Evolutionary conservation across 1,140 invertebrate genomes (phyloP), one percentile per base, ranked within the genome.

Genomic region (Apis florea): DNA sequence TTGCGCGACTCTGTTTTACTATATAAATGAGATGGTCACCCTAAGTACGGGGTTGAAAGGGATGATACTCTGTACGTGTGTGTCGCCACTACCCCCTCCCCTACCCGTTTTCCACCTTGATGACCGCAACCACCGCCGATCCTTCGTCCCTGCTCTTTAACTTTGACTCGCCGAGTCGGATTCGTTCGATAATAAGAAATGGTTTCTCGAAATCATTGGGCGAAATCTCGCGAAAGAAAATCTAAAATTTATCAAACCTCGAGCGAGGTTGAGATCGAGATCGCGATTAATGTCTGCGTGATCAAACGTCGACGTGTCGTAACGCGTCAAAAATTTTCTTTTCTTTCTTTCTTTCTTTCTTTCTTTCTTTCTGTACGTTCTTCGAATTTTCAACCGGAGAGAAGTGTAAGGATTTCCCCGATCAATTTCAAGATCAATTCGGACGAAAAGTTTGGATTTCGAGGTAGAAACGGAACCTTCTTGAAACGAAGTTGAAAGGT

Each of bases 21-120:
- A 86, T 90, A 91, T 89, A 91, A 91, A 91, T 90, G 90, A 90
- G 89, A 91, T 87, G 89, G 89, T 90, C 86, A 86, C 76, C 85
- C 88, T 91, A 91, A 90, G 90, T 86, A 90, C 80, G 84, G 87
- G 85, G 85, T 85, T 87, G 85, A 81, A 89, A 90, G 89, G 86
- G 88, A 86, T 90, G 87, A 86, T 89, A 90, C 86, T 40, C 31
- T 85, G 86, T 89, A 85, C 79, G 84, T 87, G 84, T 87, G 79
- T 86, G 87, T 61, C 64, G 79, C 64, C 71, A 73, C 87, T 75
- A 77, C 51, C 74, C 83, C 77, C 31, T 31, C 31, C 2, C 31
- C 31, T 54, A 13, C 51, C 81, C 79, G 82, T 77, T 85, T 79
- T 86, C 80, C 85, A 85, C 79, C 79, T 84, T 77, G 70, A 78